These are phyloP conservation scores for Clarias gariepinus DNA, from an alignment of 2,113 vertebrate genomes.

Conservation along the genomic window DNA sequence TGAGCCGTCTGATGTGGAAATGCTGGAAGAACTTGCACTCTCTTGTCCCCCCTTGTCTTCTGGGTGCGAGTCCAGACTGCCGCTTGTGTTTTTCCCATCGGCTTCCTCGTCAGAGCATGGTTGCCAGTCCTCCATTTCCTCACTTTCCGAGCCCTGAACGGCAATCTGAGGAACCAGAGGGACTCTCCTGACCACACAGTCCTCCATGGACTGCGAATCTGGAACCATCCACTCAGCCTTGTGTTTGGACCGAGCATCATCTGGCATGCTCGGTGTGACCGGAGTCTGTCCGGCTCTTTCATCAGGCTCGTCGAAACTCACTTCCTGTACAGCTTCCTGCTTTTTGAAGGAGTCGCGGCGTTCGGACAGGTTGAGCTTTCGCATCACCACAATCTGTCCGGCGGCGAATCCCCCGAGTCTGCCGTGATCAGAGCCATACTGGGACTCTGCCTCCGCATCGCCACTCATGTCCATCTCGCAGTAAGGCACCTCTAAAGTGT, in stretches of 20 bases:
- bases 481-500: constrained; percentile 75
- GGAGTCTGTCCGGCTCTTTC: constrained; percentile 54
- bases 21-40: not conserved
- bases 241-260: constrained; percentile 48
- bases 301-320: constrained; percentile 91
- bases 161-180: constrained; percentile 84
- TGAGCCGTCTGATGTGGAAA: not conserved
- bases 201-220: constrained; percentile 52
- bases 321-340: constrained; percentile 95
- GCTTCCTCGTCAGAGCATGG: constrained; percentile 70
- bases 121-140: constrained; percentile 77
- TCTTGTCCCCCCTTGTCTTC: constrained; percentile 17
- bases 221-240: constrained; percentile 63
- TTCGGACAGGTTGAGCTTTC: constrained; percentile 91
- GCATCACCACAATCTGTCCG: constrained; percentile 85
- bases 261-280: not conserved
- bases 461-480: constrained; percentile 67
- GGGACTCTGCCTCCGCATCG: constrained; percentile 23
- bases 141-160: constrained; percentile 83
- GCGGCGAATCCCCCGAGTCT: constrained; percentile 65
- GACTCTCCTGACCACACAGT: constrained; percentile 59
- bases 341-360: constrained; percentile 96
- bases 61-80: constrained; percentile 31
- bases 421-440: constrained; percentile 64
- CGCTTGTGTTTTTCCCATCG: constrained; percentile 46